Evolutionary conservation across 2,888 invertebrate genomes (phyloP).

Genomic region (Folsomia manolachei): DNA sequence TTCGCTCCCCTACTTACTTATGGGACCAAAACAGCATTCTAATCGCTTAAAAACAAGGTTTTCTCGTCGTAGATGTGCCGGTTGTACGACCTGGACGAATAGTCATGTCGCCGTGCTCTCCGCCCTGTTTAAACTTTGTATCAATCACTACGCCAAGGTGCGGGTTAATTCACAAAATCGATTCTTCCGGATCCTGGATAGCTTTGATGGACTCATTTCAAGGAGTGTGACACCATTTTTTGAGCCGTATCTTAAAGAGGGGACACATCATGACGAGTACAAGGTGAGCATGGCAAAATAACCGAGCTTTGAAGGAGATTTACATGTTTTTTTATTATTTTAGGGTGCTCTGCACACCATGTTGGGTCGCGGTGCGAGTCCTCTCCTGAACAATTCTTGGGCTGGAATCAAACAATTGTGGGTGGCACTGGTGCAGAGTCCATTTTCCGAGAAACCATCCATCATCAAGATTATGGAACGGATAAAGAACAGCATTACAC

Average conservation of each 20-base stretch:
- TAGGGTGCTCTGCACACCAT: constrained; percentile 64
- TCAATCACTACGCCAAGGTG: constrained; percentile 48
- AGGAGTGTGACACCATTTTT: constrained; percentile 41
- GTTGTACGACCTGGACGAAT: constrained; percentile 46
- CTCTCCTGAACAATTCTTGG: constrained; percentile 62
- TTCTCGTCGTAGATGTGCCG: constrained; percentile 37
- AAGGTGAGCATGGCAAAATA: too few relatives aligned
- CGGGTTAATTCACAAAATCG: constrained; percentile 44
- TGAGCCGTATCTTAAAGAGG: constrained; percentile 44
- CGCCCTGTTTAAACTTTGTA: constrained; percentile 44
- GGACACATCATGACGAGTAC: constrained; percentile 50
- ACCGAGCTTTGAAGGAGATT: too few relatives aligned
- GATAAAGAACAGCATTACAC: constrained; percentile 50
- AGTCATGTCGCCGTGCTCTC: constrained; percentile 45
- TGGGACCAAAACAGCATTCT: background rate
- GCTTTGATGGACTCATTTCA: constrained; percentile 43
- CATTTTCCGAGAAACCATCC: constrained; percentile 80
- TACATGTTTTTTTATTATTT: background rate
- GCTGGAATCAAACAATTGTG: constrained; percentile 67
- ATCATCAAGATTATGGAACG: constrained; percentile 61
- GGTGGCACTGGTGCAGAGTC: constrained; percentile 73
- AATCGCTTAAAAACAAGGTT: too few relatives aligned
- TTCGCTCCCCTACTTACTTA: background rate
- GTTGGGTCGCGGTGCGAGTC: constrained; percentile 61
- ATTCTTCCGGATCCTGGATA: constrained; percentile 47